phyloP scores from a whole-genome alignment of 2,797 vertebrate genomes.

The Buphagus erythrorhynchus region DNA sequence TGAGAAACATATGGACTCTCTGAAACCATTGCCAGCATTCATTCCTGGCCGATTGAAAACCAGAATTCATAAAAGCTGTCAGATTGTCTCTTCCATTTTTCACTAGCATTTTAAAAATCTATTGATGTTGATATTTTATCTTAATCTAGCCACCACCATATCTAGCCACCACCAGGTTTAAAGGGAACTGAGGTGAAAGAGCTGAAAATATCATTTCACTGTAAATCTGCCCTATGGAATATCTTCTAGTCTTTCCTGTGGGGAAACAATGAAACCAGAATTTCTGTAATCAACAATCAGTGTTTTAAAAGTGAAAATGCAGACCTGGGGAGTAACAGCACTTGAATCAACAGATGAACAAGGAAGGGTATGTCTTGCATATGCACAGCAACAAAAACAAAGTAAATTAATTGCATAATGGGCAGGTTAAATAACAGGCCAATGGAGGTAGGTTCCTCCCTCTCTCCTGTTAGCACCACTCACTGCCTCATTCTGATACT shows the following conservation, averaged over 20 bases:
- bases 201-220: not conserved
- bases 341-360: not conserved
- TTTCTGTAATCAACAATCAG: not conserved
- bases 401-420: not conserved
- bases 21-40: not conserved
- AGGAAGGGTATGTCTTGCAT: not conserved
- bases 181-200: not conserved
- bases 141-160: not conserved
- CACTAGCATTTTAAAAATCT: not conserved
- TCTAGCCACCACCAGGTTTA: not conserved
- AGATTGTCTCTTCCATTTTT: not conserved
- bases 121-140: not conserved
- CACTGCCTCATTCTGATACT: not conserved
- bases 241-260: not conserved
- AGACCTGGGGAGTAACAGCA: not conserved
- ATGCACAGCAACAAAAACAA: not conserved
- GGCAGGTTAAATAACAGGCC: not conserved
- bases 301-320: not conserved
- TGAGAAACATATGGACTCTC: not conserved
- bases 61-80: not conserved
- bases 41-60: not conserved
- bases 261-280: not conserved
- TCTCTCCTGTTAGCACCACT: not conserved
- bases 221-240: not conserved
- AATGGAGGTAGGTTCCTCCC: not conserved